These are phyloP conservation scores for Calliscelio sp. DNA, from an alignment of 2,888 invertebrate species.

Conservation along the genomic window DNA sequence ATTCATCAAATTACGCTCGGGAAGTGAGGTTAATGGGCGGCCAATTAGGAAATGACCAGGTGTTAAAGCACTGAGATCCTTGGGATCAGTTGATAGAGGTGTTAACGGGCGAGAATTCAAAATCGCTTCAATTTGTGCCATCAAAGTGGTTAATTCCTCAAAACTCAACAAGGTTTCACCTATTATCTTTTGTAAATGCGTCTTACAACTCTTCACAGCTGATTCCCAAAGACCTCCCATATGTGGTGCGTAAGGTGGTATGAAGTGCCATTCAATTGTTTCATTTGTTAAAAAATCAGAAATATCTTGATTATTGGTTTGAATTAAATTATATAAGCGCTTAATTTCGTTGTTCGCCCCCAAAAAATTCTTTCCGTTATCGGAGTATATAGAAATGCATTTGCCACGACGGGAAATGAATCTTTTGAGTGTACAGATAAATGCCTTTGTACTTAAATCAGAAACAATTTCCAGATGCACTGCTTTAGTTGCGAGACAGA, in stretches of 20 bases:
- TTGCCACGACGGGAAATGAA: background rate
- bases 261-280: slow-evolving; percentile 76
- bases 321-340: background rate
- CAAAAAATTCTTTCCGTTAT: slow-evolving; percentile 71
- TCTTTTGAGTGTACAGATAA: background rate
- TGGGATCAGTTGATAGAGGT: background rate
- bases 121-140: background rate
- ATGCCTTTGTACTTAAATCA: background rate
- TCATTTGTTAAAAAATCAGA: background rate
- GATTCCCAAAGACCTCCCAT: slow-evolving; percentile 80
- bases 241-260: no score
- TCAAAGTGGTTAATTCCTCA: background rate
- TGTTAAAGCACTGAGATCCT: background rate
- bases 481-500: background rate
- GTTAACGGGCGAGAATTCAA: background rate
- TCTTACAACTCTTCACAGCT: slow-evolving; percentile 78
- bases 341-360: slow-evolving; percentile 50
- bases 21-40: background rate
- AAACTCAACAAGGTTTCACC: slow-evolving; percentile 73
- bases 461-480: background rate
- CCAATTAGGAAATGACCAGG: background rate
- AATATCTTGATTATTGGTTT: background rate
- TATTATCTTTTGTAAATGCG: slow-evolving; percentile 74
- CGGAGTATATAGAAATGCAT: background rate
- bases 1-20: background rate